Percentiles rank a stretch among this genome's conserved stretches.
These are phyloP conservation scores for Heterodera schachtii DNA, from an alignment of 1,140 invertebrate species.

Conservation along the genomic window DNA sequence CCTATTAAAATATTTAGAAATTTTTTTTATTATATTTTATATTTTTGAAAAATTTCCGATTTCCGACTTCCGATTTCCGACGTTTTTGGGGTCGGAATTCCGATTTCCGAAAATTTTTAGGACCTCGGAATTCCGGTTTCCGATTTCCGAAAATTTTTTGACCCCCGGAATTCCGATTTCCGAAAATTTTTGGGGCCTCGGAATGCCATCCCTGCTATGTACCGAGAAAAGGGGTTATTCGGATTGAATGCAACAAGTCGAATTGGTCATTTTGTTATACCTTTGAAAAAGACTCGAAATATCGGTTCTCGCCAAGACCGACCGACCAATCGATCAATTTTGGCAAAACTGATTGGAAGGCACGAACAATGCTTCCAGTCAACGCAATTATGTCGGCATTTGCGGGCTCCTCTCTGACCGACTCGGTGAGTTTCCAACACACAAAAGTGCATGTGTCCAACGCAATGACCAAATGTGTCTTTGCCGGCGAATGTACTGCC, in stretches of 20 bases:
- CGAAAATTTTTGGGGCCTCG: too few relatives aligned
- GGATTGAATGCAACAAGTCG: background rate
- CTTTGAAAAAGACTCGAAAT: slow-evolving; percentile 25
- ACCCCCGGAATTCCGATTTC: too few relatives aligned
- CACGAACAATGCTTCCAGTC: background rate
- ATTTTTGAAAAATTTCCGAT: too few relatives aligned
- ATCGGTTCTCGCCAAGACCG: background rate
- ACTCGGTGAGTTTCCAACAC: slow-evolving; percentile 26
- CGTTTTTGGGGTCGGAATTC: too few relatives aligned
- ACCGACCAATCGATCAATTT: slow-evolving; percentile 37
- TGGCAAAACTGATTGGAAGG: slow-evolving; percentile 27
- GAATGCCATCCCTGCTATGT: too few relatives aligned
- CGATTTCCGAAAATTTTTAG: too few relatives aligned
- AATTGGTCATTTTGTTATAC: slow-evolving; percentile 7
- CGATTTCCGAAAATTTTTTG: too few relatives aligned
- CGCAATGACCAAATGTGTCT: slow-evolving; percentile 1
- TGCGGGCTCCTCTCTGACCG: background rate
- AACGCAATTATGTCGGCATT: slow-evolving; percentile 12
- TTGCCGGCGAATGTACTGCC: background rate
- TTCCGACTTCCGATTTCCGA: too few relatives aligned
- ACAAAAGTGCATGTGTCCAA: slow-evolving; percentile 25
- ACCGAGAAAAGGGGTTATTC: slow-evolving; percentile 6
- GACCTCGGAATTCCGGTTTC: too few relatives aligned
- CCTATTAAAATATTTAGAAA: too few relatives aligned
- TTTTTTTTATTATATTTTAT: too few relatives aligned